Evolutionary conservation across 92 coral and sea anemone species (phyloP), one percentile per base, ranked within the genome.

Genomic region (Epizoanthus rinbou): DNA sequence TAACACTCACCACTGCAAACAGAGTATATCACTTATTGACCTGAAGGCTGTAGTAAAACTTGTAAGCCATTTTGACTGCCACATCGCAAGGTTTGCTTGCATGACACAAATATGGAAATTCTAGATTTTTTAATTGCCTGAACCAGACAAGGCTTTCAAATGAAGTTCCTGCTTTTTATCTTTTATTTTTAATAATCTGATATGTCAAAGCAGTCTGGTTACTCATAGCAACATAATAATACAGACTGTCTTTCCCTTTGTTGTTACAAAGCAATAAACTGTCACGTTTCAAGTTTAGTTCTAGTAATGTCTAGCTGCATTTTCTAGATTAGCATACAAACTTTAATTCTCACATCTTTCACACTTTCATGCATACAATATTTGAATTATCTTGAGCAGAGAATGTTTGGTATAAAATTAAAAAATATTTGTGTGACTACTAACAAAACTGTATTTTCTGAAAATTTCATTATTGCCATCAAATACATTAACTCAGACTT

Each of bases 91-190:
- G 45, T 50, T 43, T 43, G 23, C 72, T 59, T 78, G 82, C 82
- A 78, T 52, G 82, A 78, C 54, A 62, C 39, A 65, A 52, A 78
- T 62, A 78, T 78, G 82, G 70, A 60, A 78, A 78, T 78, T 78
- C 43, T 35, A 9, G 16, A 22, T 37, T 60, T 78, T 9, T 9
- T 78, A 37, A 60, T 39, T 78, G 43, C 65, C 41, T 60, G 22
- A 22, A 62, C 22, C 70, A 43, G 82, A 78, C 82, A 78, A 78
- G 82, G 15, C 82, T 62, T 47, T n/a, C 41, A 78, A 78, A 62
- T 78, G 82, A 78, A 78, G 82, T 78, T 78, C 71, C 71, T 78
- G 71, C 82, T 59, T 62, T 78, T 74, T 21, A 75, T 22, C 71
- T 47, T 28, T 78, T 78, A 71, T 62, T 76, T 37, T 76, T 56